Conservation (phyloP, 2,797 vertebrate genomes). For the Lithobates pipiens region DNA sequence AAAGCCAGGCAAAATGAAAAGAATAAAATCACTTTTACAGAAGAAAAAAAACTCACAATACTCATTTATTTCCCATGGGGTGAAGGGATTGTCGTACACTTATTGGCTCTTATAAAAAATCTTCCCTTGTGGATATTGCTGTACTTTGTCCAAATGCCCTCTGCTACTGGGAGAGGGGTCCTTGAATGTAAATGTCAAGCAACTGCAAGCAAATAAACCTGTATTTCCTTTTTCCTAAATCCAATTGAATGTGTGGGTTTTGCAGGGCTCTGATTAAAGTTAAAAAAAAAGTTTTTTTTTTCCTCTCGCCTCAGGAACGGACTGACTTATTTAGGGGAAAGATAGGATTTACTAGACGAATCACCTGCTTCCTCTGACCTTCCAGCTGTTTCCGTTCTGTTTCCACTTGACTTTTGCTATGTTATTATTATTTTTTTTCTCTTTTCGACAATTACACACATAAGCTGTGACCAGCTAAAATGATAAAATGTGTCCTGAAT, state of each 20-base stretch:
- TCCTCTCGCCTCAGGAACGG: conserved; percentile 22
- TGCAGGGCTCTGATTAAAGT: conserved; percentile 41
- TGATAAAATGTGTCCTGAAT: neutral
- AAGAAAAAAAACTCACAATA: conserved; percentile 28
- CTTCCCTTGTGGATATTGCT: conserved; percentile 49
- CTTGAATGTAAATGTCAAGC: conserved; percentile 60
- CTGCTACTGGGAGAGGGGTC: conserved; percentile 40
- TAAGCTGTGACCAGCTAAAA: neutral
- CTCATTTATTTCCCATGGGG: conserved; percentile 60
- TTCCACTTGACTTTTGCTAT: conserved; percentile 37
- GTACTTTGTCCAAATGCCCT: conserved; percentile 57
- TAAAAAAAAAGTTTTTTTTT: conserved; percentile 11
- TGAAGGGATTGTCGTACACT: conserved; percentile 53
- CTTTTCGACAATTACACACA: conserved; percentile 6
- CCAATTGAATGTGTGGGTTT: conserved; percentile 34
- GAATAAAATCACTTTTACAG: conserved; percentile 52
- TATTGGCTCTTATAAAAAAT: conserved; percentile 60
- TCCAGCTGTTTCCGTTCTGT: conserved; percentile 49
- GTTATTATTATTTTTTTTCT: conserved; percentile 30
- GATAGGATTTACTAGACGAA: conserved; percentile 44
- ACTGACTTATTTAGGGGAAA: conserved; percentile 35
- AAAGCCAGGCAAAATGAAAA: conserved; percentile 53
- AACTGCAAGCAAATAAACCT: conserved; percentile 57
- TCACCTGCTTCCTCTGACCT: conserved; percentile 55
- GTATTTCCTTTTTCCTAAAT: conserved; percentile 45